Evolutionary conservation across 1,140 invertebrate species (phyloP).

Genomic region (Geopemphigus sp.): DNA sequence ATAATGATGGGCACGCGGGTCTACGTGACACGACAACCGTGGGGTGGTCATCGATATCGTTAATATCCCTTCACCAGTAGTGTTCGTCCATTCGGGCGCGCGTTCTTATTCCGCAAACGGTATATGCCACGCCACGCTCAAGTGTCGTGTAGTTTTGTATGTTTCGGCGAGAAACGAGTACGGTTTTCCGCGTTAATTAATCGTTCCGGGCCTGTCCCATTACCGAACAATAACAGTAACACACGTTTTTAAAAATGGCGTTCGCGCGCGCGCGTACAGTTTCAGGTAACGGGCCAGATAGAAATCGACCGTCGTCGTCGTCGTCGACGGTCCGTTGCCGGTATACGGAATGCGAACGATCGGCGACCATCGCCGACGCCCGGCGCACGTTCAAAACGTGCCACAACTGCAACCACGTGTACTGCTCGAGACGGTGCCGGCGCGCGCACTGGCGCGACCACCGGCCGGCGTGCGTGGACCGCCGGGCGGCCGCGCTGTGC

Average conservation of each 20-base stretch:
- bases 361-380: conserved; percentile 65
- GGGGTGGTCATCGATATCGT: too few relatives aligned
- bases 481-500: conserved; percentile 80
- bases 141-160: too few relatives aligned
- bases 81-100: too few relatives aligned
- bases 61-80: too few relatives aligned
- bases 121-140: too few relatives aligned
- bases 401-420: conserved; percentile 88
- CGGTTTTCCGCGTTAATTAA: too few relatives aligned
- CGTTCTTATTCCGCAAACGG: too few relatives aligned
- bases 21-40: too few relatives aligned
- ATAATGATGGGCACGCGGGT: too few relatives aligned
- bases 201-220: too few relatives aligned
- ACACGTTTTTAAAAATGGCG: neutral
- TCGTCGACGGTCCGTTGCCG: conserved; percentile 65
- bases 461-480: conserved; percentile 83
- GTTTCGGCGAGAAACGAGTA: too few relatives aligned
- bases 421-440: conserved; percentile 80
- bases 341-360: conserved; percentile 69
- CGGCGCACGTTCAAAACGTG: conserved; percentile 79
- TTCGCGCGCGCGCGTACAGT: conserved; percentile 1
- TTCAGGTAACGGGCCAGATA: conserved; percentile 8
- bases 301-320: neutral
- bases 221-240: too few relatives aligned
- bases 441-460: conserved; percentile 88